Base-by-base conservation (phyloP, 2,113 vertebrate species). In the Procavia capensis region DNA sequence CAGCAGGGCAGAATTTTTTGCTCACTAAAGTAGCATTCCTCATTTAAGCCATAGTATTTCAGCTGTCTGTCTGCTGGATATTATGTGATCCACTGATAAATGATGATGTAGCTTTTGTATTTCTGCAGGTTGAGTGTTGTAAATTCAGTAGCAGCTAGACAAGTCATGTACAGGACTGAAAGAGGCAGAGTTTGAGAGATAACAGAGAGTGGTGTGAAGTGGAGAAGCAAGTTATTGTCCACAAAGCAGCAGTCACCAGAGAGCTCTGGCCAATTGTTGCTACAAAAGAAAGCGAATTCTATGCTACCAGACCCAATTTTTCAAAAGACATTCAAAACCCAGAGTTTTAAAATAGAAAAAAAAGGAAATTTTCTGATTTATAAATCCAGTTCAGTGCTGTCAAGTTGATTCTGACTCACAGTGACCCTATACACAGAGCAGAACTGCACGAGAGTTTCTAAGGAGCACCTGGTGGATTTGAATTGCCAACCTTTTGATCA, bases 1-100 rank as follows among this genome's bases (percentile, higher is more conserved):
- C 20, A 54, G 34, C 16, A 45, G 54, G 39, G 50, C n/a, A 97
- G 54, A 64, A 74, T 59, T 74, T 85, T 81, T 93, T 81, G 47
- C 43, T 90, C 50, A 66, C n/a, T 66, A 25, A 90, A 29, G 43
- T 34, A 84, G 70, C 17, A 20, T 29, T 74, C 5, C 76, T 94
- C 43, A 85, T 88, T 59, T 85, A 34, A 74, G 19, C 39, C 34
- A 57, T 4, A 3, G 47, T 72, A 19, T 41, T 88, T 27, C 20
- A 36, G 34, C 1, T 31, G 5, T 19, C 22, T 17, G 17, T 24
- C 11, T 54, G 70, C 70, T 59, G 59, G 25, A 74, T 36, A 17
- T 24, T 59, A 39, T 87, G 11, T 57, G 41, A 86, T 43, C 41
- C 43, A 54, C 1, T 59, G 47, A 68, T 27, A 45, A 72, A 66